A percentile compares a stretch with the other conserved stretches of the same genome.
Conservation (phyloP, 2,113 vertebrate species). For the Barnardius zonarius region DNA sequence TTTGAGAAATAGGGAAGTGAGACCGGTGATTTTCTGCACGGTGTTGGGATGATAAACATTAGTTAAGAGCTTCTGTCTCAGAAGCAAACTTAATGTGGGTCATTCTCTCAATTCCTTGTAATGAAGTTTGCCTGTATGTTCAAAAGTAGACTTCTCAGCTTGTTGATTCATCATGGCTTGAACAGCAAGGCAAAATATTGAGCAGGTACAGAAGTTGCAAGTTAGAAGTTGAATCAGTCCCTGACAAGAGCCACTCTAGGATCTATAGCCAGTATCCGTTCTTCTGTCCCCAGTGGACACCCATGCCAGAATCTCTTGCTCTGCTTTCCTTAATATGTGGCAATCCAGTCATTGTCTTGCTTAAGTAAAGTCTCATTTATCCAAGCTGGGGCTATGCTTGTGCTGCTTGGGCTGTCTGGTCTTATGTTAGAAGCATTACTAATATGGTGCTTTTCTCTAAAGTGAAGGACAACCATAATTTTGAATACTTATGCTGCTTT, state of each 20-base stretch:
- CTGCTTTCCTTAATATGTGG: not conserved
- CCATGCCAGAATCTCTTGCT: not conserved
- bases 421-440: not conserved
- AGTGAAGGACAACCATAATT: accelerated
- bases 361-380: not conserved
- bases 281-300: not conserved
- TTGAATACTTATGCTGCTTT: not conserved
- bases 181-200: not conserved
- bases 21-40: not conserved
- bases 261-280: not conserved
- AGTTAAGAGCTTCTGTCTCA: not conserved
- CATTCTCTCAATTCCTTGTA: not conserved
- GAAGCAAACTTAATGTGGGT: not conserved
- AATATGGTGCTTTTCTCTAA: not conserved
- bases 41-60: not conserved
- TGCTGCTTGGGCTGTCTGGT: not conserved
- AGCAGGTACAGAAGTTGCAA: not conserved
- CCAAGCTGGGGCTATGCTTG: not conserved
- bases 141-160: not conserved
- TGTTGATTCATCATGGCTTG: not conserved
- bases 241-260: not conserved
- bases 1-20: not conserved
- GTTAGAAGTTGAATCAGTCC: not conserved
- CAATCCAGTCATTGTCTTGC: not conserved
- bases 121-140: not conserved